Percentiles rank a stretch among this genome's conserved stretches.
These are phyloP conservation scores for Scleropages formosus DNA, from an alignment of 2,797 vertebrate species.

Conservation along the genomic window DNA sequence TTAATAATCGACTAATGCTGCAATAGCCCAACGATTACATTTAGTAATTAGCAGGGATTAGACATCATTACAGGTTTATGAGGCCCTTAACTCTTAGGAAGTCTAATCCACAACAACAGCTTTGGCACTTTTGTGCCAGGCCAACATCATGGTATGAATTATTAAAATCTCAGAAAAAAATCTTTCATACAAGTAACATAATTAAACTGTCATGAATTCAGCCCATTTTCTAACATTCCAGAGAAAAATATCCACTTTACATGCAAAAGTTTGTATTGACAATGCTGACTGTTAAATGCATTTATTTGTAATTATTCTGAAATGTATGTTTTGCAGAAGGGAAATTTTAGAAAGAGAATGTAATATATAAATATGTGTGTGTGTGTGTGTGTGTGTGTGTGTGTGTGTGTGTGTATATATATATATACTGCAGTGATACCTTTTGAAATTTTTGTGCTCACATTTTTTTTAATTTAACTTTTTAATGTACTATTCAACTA, in stretches of 20 bases:
- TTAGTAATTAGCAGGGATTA: conserved; percentile 22
- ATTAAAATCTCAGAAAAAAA: background rate
- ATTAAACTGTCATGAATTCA: no score
- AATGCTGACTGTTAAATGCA: background rate
- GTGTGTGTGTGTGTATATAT: no score
- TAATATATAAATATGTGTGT: no score
- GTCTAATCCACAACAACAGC: conserved; percentile 6
- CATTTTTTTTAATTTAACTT: no score
- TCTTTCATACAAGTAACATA: background rate
- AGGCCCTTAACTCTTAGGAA: conserved; percentile 1
- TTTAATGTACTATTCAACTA: no score
- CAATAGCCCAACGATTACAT: background rate
- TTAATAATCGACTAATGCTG: background rate
- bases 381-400: no score
- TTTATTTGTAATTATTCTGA: no score
- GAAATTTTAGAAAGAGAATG: no score
- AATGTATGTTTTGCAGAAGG: no score
- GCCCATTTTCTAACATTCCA: no score
- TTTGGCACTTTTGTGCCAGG: conserved; percentile 4
- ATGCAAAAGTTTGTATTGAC: background rate
- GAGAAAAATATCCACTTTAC: background rate
- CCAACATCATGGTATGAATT: background rate
- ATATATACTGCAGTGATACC: no score
- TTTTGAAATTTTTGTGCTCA: no score
- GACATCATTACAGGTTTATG: conserved; percentile 25